Conservation (phyloP, 2,888 invertebrate species). For the Drosophila austrosaltans region DNA sequence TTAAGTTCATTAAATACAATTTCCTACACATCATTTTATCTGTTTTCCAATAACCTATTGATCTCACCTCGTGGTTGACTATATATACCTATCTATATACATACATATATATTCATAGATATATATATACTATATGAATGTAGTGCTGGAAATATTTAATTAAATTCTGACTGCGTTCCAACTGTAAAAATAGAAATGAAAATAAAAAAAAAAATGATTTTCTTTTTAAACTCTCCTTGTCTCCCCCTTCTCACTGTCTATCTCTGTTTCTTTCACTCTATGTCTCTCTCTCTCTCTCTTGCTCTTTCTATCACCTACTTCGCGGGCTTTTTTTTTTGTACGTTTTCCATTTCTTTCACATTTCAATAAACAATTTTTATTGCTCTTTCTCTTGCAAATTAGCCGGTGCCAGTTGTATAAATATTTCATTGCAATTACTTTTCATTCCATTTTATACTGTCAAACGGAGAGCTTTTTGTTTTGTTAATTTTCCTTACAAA, state of each 20-base stretch:
- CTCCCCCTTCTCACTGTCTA: neutral
- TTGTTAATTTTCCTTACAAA: neutral
- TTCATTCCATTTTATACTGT: conserved; percentile 11
- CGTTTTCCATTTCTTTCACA: conserved; percentile 3
- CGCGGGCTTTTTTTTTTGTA: conserved; percentile 6
- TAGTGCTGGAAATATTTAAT: conserved; percentile 17
- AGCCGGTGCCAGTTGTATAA: conserved; percentile 10
- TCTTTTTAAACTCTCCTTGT: neutral
- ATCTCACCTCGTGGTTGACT: neutral
- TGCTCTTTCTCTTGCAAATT: conserved; percentile 19
- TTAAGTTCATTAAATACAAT: no score
- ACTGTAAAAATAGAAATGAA: conserved; percentile 18
- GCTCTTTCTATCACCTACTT: neutral
- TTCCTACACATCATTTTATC: no score
- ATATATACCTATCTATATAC: neutral
- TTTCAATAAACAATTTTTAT: conserved; percentile 19
- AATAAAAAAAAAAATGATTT: conserved; percentile 7
- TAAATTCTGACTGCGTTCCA: conserved; percentile 32
- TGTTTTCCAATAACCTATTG: neutral
- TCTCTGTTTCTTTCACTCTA: neutral
- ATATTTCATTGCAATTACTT: conserved; percentile 21
- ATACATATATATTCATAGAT: neutral
- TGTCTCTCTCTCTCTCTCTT: neutral
- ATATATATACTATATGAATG: neutral
- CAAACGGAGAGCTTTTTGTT: neutral